phyloP scores from a whole-genome alignment of 1,140 invertebrate genomes.

The Drosophila hydei region DNA sequence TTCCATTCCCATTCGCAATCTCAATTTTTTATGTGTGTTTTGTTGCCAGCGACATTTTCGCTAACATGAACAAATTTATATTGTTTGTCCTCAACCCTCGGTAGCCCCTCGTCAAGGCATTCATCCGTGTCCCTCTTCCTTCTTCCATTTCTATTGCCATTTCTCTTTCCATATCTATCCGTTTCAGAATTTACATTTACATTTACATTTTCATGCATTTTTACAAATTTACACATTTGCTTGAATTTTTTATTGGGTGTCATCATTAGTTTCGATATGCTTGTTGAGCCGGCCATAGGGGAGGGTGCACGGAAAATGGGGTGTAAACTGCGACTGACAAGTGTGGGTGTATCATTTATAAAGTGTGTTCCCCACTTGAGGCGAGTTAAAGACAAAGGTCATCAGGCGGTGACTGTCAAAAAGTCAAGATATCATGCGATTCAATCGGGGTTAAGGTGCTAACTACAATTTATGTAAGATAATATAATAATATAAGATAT shows the following conservation, averaged over 20 bases:
- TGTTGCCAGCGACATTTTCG: constrained; percentile 71
- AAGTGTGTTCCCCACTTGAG: constrained; percentile 41
- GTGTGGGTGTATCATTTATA: constrained; percentile 66
- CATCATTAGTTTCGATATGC: constrained; percentile 75
- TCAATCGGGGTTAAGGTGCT: background rate
- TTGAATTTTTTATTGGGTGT: constrained; percentile 76
- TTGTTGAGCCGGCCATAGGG: background rate
- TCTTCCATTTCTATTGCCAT: constrained; percentile 20
- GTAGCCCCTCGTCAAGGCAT: constrained; percentile 30
- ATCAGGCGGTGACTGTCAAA: constrained; percentile 9
- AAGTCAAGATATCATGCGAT: background rate
- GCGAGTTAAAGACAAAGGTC: background rate
- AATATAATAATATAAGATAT: too few relatives aligned
- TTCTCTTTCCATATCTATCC: constrained; percentile 9
- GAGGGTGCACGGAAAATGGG: constrained; percentile 12
- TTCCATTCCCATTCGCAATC: constrained; percentile 34
- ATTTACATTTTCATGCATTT: constrained; percentile 65
- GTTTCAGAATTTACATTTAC: constrained; percentile 54
- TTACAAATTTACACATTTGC: constrained; percentile 79
- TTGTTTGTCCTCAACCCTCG: constrained; percentile 55
- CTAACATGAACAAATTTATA: constrained; percentile 72
- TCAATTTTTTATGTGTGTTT: constrained; percentile 36
- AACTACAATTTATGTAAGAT: background rate
- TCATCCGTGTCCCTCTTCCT: constrained; percentile 54
- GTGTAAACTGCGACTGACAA: constrained; percentile 48